Conservation (phyloP, 1,140 invertebrate genomes). For the Lordiphosa stackelbergi region DNA sequence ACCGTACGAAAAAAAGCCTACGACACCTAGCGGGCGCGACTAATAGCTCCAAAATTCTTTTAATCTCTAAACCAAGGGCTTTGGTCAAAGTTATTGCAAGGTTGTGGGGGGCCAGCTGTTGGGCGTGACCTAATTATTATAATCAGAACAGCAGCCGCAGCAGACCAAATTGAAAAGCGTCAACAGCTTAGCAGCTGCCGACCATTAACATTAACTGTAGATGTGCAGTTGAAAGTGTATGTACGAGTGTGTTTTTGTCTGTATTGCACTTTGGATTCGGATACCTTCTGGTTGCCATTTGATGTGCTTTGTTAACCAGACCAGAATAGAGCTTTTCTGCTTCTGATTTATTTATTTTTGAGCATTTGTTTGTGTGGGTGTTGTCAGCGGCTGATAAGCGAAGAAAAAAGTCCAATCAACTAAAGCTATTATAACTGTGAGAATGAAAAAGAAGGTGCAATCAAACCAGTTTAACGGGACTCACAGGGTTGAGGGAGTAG, state of each 20-base stretch:
- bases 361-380: background rate
- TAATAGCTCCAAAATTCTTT: no score
- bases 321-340: constrained; percentile 12
- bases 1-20: no score
- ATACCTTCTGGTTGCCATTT: constrained; percentile 11
- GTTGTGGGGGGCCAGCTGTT: background rate
- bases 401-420: constrained; percentile 11
- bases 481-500: constrained; percentile 8
- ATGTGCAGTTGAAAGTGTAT: background rate
- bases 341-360: constrained; percentile 29
- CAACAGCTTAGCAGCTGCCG: constrained; percentile 13
- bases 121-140: constrained; percentile 15
- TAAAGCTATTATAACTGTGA: constrained; percentile 1
- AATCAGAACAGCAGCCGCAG: constrained; percentile 4
- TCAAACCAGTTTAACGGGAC: constrained; percentile 70
- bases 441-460: constrained; percentile 49
- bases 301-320: constrained; percentile 12
- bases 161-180: constrained; percentile 12
- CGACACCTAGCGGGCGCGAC: no score
- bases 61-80: no score
- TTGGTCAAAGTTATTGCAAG: constrained; percentile 4
- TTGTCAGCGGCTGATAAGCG: constrained; percentile 29
- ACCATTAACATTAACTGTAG: constrained; percentile 27
- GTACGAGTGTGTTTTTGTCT: constrained; percentile 1
- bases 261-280: constrained; percentile 39